Base-by-base conservation (phyloP, 2,797 vertebrate species). In the Phoxinus dragarum region DNA sequence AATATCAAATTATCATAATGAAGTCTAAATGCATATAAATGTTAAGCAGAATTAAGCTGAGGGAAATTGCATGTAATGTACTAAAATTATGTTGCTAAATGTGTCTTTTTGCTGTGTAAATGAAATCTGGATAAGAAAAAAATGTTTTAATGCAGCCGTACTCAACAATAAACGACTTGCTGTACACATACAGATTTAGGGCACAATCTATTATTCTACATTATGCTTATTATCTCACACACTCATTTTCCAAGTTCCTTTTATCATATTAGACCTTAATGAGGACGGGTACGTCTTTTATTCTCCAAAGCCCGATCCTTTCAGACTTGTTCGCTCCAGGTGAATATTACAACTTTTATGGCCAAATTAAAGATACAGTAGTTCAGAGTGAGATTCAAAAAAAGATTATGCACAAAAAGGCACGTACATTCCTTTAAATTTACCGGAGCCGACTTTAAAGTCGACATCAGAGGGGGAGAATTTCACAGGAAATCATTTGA, bases 1-100 rank as follows among this genome's bases (percentile, higher is more conserved):
- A 96, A 95, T 95, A 94, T 95, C 91, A 95, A 94, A 96, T 96
- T 94, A 95, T 93, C 94, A 95, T 95, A 96, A 96, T 94, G 91
- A 96, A 94, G 89, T 93, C 92, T 94, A 95, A 95, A 94, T 94
- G 93, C 94, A 96, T 95, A 90, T 94, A 96, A 95, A 95, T 95
- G 93, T 90, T 92, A 80, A 89, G 92, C 89, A 93, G 94, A 94
- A 94, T 93, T 85, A 94, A 92, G 68, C 85, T 89, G 87, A 84
- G 38, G 81, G 90, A 91, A 89, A 91, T 85, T 80, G 73, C 54
- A 89, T 84, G 80, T 78, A 90, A 84, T 81, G 68, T 80, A 80
- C 82, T 79, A 82, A 85, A 88, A 83, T 76, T 8, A 74, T 86
- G 79, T 84, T 36, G 82, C 80, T 81, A 77, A 87, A 81, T 71